These are phyloP conservation scores for Actinopyga echinites DNA, from an alignment of 53 echinoderm and acorn worm species.

Conservation along the genomic window DNA sequence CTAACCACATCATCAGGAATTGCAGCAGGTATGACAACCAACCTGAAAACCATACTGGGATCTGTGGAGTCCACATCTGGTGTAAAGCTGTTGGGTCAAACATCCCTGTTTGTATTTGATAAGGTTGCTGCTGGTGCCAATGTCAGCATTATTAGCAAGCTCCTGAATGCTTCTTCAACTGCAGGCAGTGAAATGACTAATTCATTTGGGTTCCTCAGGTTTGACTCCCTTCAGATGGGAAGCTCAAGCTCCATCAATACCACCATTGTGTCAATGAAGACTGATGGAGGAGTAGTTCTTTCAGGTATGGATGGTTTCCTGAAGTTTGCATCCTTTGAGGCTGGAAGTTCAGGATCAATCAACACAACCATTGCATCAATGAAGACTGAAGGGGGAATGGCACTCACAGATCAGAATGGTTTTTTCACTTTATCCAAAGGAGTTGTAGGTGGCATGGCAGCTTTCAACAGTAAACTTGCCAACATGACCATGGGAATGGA, in stretches of 20 bases:
- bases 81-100: slow-evolving; percentile 32
- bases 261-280: slow-evolving; percentile 55
- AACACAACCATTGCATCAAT: slow-evolving; percentile 64
- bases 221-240: slow-evolving; percentile 23
- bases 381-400: slow-evolving; percentile 23
- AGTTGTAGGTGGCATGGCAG: neutral
- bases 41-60: neutral
- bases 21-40: slow-evolving; percentile 8
- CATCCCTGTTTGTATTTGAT: slow-evolving; percentile 39
- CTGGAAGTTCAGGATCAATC: slow-evolving; percentile 42
- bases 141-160: slow-evolving; percentile 15
- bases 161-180: slow-evolving; percentile 56
- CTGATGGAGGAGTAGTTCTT: slow-evolving; percentile 59
- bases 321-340: slow-evolving; percentile 34
- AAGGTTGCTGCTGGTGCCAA: slow-evolving; percentile 40
- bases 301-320: slow-evolving; percentile 35
- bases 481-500: slow-evolving; percentile 58
- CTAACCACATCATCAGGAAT: neutral
- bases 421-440: slow-evolving; percentile 18
- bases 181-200: slow-evolving; percentile 51
- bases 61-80: neutral
- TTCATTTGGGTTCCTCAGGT: slow-evolving; percentile 56
- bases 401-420: slow-evolving; percentile 41
- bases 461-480: slow-evolving; percentile 56
- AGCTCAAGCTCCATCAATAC: slow-evolving; percentile 56